A percentile compares a stretch with the other conserved stretches of the same genome.
These are phyloP conservation scores for Delia radicum DNA, from an alignment of 1,140 invertebrate species.

Conservation along the genomic window DNA sequence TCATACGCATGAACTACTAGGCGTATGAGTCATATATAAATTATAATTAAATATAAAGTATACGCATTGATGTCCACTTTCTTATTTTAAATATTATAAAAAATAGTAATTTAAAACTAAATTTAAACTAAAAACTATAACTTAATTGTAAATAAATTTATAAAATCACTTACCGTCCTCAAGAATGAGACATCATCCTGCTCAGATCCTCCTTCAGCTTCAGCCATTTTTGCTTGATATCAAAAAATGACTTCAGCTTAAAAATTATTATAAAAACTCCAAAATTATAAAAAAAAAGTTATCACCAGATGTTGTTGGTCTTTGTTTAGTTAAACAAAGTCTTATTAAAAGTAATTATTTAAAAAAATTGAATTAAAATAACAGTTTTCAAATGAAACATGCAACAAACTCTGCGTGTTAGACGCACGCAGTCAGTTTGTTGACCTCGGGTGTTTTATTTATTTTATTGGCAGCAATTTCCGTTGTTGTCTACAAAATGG, in stretches of 20 bases:
- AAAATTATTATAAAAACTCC: background rate
- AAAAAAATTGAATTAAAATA: background rate
- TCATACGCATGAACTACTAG: too few species aligned
- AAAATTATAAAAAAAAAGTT: background rate
- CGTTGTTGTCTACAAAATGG: slow-evolving; percentile 13
- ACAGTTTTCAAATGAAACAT: background rate
- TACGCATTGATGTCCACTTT: too few species aligned
- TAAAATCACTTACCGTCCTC: slow-evolving; percentile 78
- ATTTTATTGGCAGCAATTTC: slow-evolving; percentile 17
- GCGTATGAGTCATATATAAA: too few species aligned
- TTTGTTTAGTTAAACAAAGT: background rate
- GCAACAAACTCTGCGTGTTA: slow-evolving; percentile 16
- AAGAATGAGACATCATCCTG: slow-evolving; percentile 98
- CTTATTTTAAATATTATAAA: background rate
- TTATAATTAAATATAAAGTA: too few species aligned
- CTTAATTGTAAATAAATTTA: too few species aligned
- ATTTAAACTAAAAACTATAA: too few species aligned
- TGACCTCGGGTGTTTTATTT: slow-evolving; percentile 8
- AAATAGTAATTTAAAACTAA: background rate
- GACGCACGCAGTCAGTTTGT: slow-evolving; percentile 20
- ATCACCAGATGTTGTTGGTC: background rate
- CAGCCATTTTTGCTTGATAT: slow-evolving; percentile 67
- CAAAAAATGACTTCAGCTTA: slow-evolving; percentile 3
- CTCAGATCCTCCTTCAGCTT: slow-evolving; percentile 89
- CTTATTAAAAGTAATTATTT: background rate